These are phyloP conservation scores for Nannospalax galili DNA, from an alignment of 2,113 vertebrate genomes.

Conservation along the genomic window DNA sequence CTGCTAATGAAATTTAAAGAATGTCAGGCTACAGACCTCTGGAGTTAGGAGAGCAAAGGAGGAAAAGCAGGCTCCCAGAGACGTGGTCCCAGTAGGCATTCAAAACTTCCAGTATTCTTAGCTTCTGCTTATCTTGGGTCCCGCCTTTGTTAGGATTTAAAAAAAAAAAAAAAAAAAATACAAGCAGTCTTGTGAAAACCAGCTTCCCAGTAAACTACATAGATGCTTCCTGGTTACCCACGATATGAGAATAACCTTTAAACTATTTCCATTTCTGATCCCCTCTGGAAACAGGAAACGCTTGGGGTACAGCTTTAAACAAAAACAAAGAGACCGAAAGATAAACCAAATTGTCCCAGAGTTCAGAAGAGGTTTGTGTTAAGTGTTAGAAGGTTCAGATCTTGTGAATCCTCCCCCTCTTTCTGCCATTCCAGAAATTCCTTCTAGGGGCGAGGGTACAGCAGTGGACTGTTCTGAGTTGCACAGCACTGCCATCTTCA, in stretches of 20 bases:
- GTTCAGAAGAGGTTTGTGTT: constrained; percentile 75
- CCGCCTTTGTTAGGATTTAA: constrained; percentile 55
- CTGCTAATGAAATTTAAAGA: constrained; percentile 69
- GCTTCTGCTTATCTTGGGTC: constrained; percentile 64
- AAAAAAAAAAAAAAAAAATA: not conserved
- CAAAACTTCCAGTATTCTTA: constrained; percentile 58
- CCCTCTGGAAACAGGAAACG: constrained; percentile 71
- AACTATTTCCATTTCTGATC: constrained; percentile 76
- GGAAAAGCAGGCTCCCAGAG: constrained; percentile 24
- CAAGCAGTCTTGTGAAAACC: constrained; percentile 46
- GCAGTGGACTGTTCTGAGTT: constrained; percentile 44
- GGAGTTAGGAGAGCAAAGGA: constrained; percentile 14
- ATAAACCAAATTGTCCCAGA: constrained; percentile 76
- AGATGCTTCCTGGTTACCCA: constrained; percentile 64
- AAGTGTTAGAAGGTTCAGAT: constrained; percentile 74
- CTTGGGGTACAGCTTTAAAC: constrained; percentile 76
- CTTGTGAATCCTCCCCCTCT: constrained; percentile 53
- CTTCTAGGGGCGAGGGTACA: not conserved
- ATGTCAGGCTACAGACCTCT: constrained; percentile 39
- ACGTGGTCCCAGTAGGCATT: constrained; percentile 48
- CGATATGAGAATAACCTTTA: constrained; percentile 74
- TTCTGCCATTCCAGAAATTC: constrained; percentile 78
- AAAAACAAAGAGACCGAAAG: constrained; percentile 76
- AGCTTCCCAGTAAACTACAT: constrained; percentile 60
- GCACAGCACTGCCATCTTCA: constrained; percentile 88